These are phyloP conservation scores for Anoplophora glabripennis DNA, from an alignment of 1,140 invertebrate genomes.

Conservation along the genomic window DNA sequence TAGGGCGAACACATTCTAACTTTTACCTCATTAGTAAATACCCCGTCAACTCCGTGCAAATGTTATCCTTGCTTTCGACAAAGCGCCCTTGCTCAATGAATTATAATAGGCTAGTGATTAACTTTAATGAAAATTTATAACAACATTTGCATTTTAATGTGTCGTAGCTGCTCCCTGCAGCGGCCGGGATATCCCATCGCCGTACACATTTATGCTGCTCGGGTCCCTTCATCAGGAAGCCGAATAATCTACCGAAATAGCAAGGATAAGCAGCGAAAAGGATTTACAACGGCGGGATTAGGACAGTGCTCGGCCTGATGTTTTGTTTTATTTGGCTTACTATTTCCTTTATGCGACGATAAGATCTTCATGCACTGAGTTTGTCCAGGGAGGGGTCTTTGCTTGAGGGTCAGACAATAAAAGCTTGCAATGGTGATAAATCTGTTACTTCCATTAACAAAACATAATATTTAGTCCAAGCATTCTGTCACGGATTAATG, in stretches of 20 bases:
- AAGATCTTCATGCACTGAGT: too few species aligned
- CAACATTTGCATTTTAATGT: constrained; percentile 4
- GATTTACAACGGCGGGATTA: constrained; percentile 1
- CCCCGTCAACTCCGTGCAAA: too few species aligned
- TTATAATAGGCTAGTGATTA: constrained; percentile 4
- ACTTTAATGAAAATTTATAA: constrained; percentile 1
- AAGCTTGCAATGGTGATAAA: too few species aligned
- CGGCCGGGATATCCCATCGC: background rate
- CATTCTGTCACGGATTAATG: too few species aligned
- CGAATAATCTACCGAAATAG: background rate
- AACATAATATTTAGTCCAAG: too few species aligned
- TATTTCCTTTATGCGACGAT: too few species aligned
- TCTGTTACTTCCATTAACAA: too few species aligned
- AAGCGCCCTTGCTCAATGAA: background rate
- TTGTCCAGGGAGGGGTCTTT: too few species aligned
- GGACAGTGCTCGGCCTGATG: background rate
- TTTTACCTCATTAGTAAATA: too few species aligned
- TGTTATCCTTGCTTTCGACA: background rate
- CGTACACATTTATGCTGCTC: background rate
- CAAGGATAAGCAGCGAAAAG: background rate
- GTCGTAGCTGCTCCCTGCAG: background rate
- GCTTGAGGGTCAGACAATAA: too few species aligned
- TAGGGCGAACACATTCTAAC: too few species aligned
- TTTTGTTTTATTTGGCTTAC: too few species aligned
- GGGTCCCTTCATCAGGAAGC: background rate